Base-by-base conservation (phyloP, 2,888 invertebrate species). In the Phalera bucephala region DNA sequence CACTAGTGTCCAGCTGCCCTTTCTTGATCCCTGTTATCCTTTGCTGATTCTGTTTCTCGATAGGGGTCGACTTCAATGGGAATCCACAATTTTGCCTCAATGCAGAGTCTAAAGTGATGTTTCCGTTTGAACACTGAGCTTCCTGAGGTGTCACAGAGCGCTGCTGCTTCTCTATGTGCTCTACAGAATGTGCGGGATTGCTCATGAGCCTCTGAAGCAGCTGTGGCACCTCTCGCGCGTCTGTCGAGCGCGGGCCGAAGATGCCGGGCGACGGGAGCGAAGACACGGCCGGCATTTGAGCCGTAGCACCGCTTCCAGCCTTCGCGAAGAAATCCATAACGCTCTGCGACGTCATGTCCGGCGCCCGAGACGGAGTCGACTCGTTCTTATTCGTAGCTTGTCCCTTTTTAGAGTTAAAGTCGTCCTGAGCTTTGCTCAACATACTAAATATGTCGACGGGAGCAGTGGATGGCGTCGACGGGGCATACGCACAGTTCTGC, bases 241-340 rank as follows among this genome's bases (percentile, higher is more conserved):
- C 91, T 0, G 90, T 83, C 3, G 81, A 68, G 28, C 85, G 72
- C 10, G 88, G 88, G 0, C 87, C 88, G 40, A 90, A 90, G 9
- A 90, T 79, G 0, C 87, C 87, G 0, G 86, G 87, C 11, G 90
- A 85, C 2, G 89, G 89, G 14, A 90, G 72, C 0, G 91, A 80
- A 0, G 90, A 80, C 8, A 88, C 88, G 0, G 91, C 84, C 15
- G 92, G 91, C 77, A 91, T 91, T 34, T 91, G 87, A 8, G 90
- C 88, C 5, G 80, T 67, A 1, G 90, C 91, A 1, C 91, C 91
- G 30, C 91, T 80, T 3, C 93, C 91, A 8, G 94, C 95, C 76
- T 94, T 94, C 2, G 96, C 95, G 70, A 96, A 96, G 77, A 96
- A 96, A 72, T 96, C 95, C 92, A 95, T 94, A 2, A 96, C 96